These are phyloP conservation scores for Channa argus DNA, from an alignment of 2,113 vertebrate species.

Conservation along the genomic window DNA sequence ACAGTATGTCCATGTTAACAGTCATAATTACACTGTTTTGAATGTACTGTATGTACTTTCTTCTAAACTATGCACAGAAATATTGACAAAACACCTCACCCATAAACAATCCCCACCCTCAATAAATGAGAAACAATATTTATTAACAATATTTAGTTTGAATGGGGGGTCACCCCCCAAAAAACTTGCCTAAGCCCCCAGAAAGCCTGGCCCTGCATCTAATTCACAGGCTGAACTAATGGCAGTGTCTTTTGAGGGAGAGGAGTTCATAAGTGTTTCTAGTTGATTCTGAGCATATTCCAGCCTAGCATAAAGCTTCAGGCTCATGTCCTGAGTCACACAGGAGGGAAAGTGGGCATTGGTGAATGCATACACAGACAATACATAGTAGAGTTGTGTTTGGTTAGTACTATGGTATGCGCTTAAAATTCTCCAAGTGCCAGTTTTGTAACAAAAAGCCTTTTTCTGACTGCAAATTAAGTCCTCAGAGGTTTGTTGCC, in stretches of 20 bases:
- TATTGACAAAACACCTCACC: no score
- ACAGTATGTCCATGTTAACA: no score
- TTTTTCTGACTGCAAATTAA: conserved; percentile 55
- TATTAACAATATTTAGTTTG: no score
- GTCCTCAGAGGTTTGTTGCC: conserved; percentile 49
- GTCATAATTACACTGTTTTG: no score
- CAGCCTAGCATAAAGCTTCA: conserved; percentile 8
- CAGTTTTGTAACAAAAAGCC: conserved; percentile 9
- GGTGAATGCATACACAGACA: neutral
- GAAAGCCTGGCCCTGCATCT: conserved; percentile 18
- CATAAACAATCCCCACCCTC: no score
- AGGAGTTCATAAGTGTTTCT: conserved; percentile 23
- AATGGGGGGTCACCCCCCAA: no score
- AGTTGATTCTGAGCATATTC: conserved; percentile 24
- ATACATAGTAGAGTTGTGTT: conserved; percentile 5
- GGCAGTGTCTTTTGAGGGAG: conserved; percentile 13
- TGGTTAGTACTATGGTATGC: conserved; percentile 17
- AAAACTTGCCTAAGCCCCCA: neutral
- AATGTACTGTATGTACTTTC: no score
- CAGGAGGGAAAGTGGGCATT: conserved; percentile 6
- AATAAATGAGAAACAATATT: no score
- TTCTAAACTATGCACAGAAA: no score
- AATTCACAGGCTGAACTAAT: conserved; percentile 37
- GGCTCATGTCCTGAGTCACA: conserved; percentile 23
- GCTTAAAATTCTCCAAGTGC: conserved; percentile 22